A percentile compares a stretch with the other conserved stretches of the same genome.
These are phyloP conservation scores for Uromys caudimaculatus DNA, from an alignment of 2,797 vertebrate species.

Conservation along the genomic window DNA sequence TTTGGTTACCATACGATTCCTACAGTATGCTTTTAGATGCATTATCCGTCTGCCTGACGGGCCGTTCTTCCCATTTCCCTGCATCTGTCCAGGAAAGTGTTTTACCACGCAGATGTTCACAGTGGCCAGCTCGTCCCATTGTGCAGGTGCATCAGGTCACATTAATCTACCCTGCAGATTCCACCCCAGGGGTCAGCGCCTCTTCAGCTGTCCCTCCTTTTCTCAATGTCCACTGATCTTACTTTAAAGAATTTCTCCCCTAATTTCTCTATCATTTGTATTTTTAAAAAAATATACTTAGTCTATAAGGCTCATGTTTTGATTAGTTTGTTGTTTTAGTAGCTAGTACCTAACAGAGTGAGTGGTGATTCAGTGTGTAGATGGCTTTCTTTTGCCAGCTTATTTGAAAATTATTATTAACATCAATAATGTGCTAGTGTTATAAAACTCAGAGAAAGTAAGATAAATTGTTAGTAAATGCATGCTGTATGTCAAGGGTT, in stretches of 20 bases:
- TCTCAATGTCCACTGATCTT: background rate
- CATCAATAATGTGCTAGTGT: background rate
- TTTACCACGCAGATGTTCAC: constrained; percentile 11
- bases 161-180: constrained; percentile 35
- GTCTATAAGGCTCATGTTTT: constrained; percentile 31
- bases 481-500: background rate
- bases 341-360: constrained; percentile 28
- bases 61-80: background rate
- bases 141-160: background rate
- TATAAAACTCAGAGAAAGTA: background rate
- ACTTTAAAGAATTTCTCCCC: constrained; percentile 7
- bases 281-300: background rate
- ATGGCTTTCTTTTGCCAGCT: constrained; percentile 32
- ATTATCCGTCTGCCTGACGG: background rate
- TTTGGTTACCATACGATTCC: background rate
- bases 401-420: constrained; percentile 54
- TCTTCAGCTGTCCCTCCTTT: constrained; percentile 33
- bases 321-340: constrained; percentile 9
- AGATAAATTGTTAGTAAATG: constrained; percentile 44
- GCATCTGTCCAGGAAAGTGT: background rate
- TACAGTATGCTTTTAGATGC: background rate
- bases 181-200: background rate
- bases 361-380: background rate
- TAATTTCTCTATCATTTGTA: constrained; percentile 15
- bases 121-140: background rate